phyloP scores from a whole-genome alignment of 2,797 vertebrate genomes.

The Paratrypauchen microcephalus region DNA sequence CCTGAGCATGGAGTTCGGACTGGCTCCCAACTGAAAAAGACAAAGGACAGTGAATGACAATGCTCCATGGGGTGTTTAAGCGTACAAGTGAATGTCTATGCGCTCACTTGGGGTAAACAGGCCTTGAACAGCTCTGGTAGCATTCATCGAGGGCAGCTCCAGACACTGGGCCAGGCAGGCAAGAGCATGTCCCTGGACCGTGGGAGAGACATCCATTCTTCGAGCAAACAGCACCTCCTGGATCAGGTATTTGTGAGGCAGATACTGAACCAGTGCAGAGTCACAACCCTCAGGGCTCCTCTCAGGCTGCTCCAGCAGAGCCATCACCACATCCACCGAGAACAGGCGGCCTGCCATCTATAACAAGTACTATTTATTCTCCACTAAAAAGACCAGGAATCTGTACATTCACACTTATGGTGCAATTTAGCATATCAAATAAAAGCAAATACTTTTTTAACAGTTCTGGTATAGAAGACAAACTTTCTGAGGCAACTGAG shows the following conservation, averaged over 20 bases:
- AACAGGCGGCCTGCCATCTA: conserved; percentile 87
- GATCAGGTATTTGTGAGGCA: conserved; percentile 87
- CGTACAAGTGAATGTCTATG: background rate
- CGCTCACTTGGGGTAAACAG: conserved; percentile 83
- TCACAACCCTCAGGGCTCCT: conserved; percentile 62
- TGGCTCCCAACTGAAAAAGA: conserved; percentile 58
- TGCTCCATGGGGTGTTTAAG: background rate
- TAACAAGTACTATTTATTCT: background rate
- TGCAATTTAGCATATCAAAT: background rate
- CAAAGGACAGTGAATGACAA: background rate
- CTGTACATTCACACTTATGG: background rate
- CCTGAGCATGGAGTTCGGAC: conserved; percentile 57
- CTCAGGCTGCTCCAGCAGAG: conserved; percentile 84
- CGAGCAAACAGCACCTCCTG: conserved; percentile 85
- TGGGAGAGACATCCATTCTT: conserved; percentile 82
- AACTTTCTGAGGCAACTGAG: too few species aligned
- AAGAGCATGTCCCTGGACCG: conserved; percentile 86
- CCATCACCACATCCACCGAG: conserved; percentile 87
- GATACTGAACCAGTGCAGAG: conserved; percentile 69
- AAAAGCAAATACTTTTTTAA: background rate
- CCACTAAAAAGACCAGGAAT: background rate
- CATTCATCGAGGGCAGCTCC: conserved; percentile 74
- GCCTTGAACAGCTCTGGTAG: conserved; percentile 77
- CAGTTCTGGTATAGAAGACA: too few species aligned
- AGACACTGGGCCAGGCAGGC: conserved; percentile 87